Evolutionary conservation across 2,797 vertebrate species (phyloP).

Genomic region (Hyperoplus lanceolatus): DNA sequence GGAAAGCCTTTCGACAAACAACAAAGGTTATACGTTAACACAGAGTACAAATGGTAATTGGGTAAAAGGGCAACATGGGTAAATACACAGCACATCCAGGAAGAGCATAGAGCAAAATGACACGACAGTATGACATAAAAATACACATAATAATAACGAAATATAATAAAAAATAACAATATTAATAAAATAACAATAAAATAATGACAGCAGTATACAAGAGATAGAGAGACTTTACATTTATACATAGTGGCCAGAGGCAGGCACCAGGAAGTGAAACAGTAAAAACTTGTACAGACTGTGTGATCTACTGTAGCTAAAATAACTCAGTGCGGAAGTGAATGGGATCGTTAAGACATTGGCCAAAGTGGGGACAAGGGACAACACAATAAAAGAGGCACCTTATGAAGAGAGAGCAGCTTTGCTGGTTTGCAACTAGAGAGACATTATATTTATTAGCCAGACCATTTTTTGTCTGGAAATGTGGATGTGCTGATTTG

Average conservation of each 20-base stretch:
- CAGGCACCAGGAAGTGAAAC: conserved; percentile 87
- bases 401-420: conserved; percentile 81
- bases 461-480: conserved; percentile 44
- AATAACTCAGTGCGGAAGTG: conserved; percentile 77
- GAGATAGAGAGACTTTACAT: conserved; percentile 87
- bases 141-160: conserved; percentile 73
- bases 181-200: conserved; percentile 84
- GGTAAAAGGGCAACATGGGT: conserved; percentile 67
- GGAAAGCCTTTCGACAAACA: conserved; percentile 79
- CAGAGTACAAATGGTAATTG: conserved; percentile 82
- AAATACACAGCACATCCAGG: conserved; percentile 84
- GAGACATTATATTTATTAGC: conserved; percentile 63
- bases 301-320: conserved; percentile 75
- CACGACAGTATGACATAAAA: conserved; percentile 75
- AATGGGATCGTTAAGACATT: conserved; percentile 64
- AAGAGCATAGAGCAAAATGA: conserved; percentile 81
- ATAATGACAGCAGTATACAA: conserved; percentile 86
- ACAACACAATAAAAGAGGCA: conserved; percentile 83
- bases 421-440: conserved; percentile 74
- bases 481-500: conserved; percentile 43
- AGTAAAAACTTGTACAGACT: conserved; percentile 78
- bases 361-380: conserved; percentile 66
- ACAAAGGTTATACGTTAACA: conserved; percentile 83
- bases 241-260: conserved; percentile 88
- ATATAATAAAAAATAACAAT: conserved; percentile 84